These are phyloP conservation scores for Baronia brevicornis DNA, from an alignment of 2,888 invertebrate species.

Conservation along the genomic window DNA sequence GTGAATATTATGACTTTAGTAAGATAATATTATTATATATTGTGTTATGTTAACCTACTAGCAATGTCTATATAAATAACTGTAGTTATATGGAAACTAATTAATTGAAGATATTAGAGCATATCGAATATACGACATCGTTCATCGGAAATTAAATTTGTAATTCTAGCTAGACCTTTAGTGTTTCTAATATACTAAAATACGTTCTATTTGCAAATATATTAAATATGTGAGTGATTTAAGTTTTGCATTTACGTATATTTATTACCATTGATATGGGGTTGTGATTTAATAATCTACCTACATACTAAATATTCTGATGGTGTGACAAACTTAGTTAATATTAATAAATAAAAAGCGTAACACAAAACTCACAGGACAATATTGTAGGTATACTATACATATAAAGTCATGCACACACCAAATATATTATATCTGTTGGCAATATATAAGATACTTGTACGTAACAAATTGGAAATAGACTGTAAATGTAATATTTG, in stretches of 20 bases:
- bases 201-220: no score
- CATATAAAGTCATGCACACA: conserved; percentile 40
- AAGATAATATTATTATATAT: background rate
- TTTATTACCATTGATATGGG: conserved; percentile 4
- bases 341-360: conserved; percentile 65
- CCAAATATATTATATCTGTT: conserved; percentile 23
- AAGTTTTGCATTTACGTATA: background rate
- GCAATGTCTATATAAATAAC: no score
- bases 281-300: conserved; percentile 17
- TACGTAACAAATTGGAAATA: no score
- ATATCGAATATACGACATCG: no score
- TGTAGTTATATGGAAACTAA: background rate
- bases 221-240: no score
- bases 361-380: conserved; percentile 78
- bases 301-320: conserved; percentile 24
- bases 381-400: conserved; percentile 58
- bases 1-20: conserved; percentile 4
- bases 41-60: background rate
- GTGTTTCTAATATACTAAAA: no score
- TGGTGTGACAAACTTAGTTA: conserved; percentile 17
- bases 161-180: conserved; percentile 13
- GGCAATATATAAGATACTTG: conserved; percentile 28
- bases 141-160: no score
- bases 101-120: no score
- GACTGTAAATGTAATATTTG: conserved; percentile 20